A percentile compares a stretch with the other conserved stretches of the same genome.
phyloP scores from a whole-genome alignment of 2,113 vertebrate genomes.

The Spilogale gracilis region DNA sequence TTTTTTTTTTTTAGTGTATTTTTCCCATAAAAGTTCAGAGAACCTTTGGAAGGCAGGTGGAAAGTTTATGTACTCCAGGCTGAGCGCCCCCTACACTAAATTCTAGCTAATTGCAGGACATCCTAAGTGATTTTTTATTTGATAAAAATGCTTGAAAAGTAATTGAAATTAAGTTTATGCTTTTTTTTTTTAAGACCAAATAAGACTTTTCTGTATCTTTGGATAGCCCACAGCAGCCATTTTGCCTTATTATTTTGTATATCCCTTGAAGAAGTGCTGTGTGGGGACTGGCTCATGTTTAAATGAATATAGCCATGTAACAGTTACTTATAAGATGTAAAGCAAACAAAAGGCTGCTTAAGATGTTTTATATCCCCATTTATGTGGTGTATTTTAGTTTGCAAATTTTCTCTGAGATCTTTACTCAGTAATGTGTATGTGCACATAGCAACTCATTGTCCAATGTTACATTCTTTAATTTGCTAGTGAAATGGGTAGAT shows the following conservation, averaged over 20 bases:
- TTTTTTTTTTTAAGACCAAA: background rate
- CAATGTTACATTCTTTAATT: background rate
- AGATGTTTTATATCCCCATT: background rate
- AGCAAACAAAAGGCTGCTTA: background rate
- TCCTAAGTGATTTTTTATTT: background rate
- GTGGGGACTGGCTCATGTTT: background rate
- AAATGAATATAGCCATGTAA: background rate
- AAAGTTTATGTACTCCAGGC: background rate
- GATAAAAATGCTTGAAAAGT: conserved; percentile 7
- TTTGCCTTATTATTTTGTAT: background rate
- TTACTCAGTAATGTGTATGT: background rate
- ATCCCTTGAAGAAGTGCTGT: background rate
- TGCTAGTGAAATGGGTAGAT: background rate
- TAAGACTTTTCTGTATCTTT: background rate
- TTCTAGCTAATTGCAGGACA: background rate
- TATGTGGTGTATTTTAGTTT: background rate
- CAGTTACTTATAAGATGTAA: background rate
- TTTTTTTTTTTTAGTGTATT: background rate
- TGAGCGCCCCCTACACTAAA: background rate
- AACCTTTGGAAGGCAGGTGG: background rate
- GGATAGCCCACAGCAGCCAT: background rate
- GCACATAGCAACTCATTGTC: background rate
- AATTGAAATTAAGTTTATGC: conserved; percentile 10
- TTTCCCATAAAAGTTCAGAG: background rate
- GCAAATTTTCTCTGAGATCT: background rate